Evolutionary conservation across 2,888 invertebrate species (phyloP), one percentile per base, ranked within the genome.

Genomic region (Morpho achilles): DNA sequence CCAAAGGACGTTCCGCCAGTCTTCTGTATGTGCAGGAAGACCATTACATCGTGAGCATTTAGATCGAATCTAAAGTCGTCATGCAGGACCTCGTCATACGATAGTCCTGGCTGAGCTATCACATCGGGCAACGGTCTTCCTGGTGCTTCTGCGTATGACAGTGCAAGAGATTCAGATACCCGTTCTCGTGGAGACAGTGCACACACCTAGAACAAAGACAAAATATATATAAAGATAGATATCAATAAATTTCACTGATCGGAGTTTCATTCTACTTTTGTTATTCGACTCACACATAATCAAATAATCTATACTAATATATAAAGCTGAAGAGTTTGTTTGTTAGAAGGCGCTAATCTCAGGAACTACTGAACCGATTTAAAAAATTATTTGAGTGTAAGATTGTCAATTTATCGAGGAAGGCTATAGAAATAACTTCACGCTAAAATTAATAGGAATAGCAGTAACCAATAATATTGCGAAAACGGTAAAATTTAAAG

Each of bases 1-100:
- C 99, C 99, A 81, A 99, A 99, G 7, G 97, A 95, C 46, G 99
- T 99, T 40, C 99, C 99, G 57, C 99, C 99, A 55, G 99, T 99
- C 91, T 99, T 99, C 87, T 99, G 99, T 83, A 99, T 99, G 84
- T 99, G 99, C 69, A 99, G 76, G 91, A 93, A 99, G 56, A 99
- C 99, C 93, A 99, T 96, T 58, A 99, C 99, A 91, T 99, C 99
- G 76, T 97, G 96, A 8, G 96, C 96, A 79, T 96, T 95, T 88
- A 97, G 95, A 84, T 97, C 96, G 87, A 97, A 97, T 74, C 95
- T 93, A 83, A 96, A 96, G 87, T 95, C 95, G 77, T 96, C 96
- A 77, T 96, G 96, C 58, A 96, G 91, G 72, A 96, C 94, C 82
- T 96, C 96, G 78, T 96, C 96, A 79, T 96, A 96, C 70, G 96